These are phyloP conservation scores for Gymnorhina tibicen DNA, from an alignment of 2,113 vertebrate species.

Conservation along the genomic window DNA sequence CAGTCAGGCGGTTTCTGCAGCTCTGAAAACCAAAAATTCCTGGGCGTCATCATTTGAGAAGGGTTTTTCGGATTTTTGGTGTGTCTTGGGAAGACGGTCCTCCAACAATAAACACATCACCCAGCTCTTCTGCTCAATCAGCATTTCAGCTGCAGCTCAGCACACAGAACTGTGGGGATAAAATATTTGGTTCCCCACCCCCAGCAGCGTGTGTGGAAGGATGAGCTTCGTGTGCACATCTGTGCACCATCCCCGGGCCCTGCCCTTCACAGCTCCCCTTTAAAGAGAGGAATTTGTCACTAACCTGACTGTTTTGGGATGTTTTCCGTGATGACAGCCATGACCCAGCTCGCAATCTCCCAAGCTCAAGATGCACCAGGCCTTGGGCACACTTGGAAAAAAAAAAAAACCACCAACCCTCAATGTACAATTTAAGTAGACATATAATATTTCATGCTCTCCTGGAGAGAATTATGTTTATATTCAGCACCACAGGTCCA, in stretches of 20 bases:
- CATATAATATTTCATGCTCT: neutral
- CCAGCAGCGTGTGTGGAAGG: neutral
- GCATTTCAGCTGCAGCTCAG: neutral
- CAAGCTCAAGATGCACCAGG: constrained; percentile 86
- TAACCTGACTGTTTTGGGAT: constrained; percentile 84
- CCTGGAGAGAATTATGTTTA: neutral
- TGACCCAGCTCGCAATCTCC: constrained; percentile 86
- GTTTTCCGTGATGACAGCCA: constrained; percentile 83
- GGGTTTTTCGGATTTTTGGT: neutral
- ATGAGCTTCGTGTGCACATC: neutral
- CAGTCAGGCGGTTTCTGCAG: neutral
- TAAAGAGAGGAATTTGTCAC: neutral
- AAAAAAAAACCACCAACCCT: neutral
- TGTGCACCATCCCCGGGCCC: neutral
- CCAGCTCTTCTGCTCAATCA: neutral
- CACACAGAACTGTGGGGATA: neutral
- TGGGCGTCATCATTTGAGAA: neutral
- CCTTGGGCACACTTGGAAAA: constrained; percentile 88
- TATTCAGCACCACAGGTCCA: neutral
- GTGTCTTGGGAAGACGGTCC: neutral
- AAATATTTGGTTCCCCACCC: neutral
- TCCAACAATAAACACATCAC: neutral
- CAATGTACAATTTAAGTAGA: neutral
- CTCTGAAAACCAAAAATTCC: neutral
- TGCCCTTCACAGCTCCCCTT: neutral